These are phyloP conservation scores for Procambarus virginalis DNA, from an alignment of 1,140 invertebrate genomes.

Conservation along the genomic window DNA sequence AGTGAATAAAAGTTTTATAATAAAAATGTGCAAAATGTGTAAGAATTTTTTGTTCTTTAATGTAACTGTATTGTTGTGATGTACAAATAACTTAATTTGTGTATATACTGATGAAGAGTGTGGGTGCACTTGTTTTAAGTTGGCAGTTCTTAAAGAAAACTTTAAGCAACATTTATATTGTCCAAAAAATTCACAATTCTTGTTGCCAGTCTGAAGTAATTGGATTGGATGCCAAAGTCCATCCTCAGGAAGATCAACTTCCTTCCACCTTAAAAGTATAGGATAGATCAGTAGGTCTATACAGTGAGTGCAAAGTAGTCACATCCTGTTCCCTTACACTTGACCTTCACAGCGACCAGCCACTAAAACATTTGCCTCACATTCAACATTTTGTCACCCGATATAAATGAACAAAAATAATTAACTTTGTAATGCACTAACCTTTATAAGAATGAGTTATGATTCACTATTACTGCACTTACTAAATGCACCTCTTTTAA, in stretches of 20 bases:
- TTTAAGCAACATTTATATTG: no score
- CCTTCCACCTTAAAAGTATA: slow-evolving; percentile 16
- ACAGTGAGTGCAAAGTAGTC: slow-evolving; percentile 17
- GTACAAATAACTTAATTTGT: background rate
- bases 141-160: no score
- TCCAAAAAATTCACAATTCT: background rate
- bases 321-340: slow-evolving; percentile 50
- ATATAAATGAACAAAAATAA: background rate
- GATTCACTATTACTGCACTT: background rate
- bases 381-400: background rate
- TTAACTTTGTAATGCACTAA: background rate
- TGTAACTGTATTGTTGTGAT: background rate
- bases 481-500: no score
- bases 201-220: background rate
- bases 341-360: slow-evolving; percentile 9
- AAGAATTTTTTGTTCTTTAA: background rate
- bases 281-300: background rate
- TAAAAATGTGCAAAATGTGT: background rate
- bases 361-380: background rate
- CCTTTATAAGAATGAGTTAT: background rate
- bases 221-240: slow-evolving; percentile 1
- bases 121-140: background rate
- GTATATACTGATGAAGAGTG: background rate
- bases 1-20: background rate
- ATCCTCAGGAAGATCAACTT: background rate